These are phyloP conservation scores for Nemoura dubitans DNA, from an alignment of 2,888 invertebrate genomes.

Conservation along the genomic window DNA sequence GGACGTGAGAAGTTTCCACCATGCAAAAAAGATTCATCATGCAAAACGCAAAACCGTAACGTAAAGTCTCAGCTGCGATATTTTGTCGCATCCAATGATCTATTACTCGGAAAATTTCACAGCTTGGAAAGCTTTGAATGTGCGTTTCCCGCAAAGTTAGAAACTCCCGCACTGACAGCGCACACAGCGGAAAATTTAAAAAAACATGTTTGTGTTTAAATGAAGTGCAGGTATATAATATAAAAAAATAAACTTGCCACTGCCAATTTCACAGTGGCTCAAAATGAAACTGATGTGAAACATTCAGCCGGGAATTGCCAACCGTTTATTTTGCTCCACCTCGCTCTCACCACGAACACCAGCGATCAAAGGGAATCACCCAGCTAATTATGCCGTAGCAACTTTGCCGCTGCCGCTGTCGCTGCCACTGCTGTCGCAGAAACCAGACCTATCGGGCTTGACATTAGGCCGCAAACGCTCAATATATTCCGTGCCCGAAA, in stretches of 20 bases:
- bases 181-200: no score
- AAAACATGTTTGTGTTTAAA: no score
- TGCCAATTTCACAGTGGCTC: not conserved
- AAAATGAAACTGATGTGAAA: not conserved
- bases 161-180: no score
- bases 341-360: not conserved
- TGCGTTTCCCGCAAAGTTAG: no score
- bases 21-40: not conserved
- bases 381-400: not conserved
- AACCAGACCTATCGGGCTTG: not conserved
- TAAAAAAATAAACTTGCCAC: not conserved
- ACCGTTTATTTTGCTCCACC: not conserved
- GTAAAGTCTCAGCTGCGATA: constrained; percentile 1
- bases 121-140: not conserved
- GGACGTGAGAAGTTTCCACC: no score
- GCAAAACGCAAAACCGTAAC: not conserved
- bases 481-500: not conserved
- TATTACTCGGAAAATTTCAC: not conserved
- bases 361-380: not conserved
- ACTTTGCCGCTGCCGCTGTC: not conserved
- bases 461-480: not conserved
- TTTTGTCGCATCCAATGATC: not conserved
- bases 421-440: no score
- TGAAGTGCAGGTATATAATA: no score
- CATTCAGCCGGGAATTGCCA: not conserved